Percentiles rank a stretch among this genome's conserved stretches.
phyloP scores from a whole-genome alignment of 2,113 vertebrate species.

The Odontesthes bonariensis region DNA sequence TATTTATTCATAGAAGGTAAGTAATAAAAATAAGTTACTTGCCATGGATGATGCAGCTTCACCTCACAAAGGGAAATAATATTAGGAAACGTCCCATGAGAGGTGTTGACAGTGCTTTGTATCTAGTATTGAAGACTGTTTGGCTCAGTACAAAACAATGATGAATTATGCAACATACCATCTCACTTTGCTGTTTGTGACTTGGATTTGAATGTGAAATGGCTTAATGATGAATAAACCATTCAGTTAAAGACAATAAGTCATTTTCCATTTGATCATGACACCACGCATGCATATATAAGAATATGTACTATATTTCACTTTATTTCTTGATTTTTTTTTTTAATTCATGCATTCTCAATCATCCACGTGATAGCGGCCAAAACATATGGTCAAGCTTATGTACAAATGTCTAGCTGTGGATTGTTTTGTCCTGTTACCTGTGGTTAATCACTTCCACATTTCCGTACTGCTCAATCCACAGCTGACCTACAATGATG shows the following conservation, averaged over 20 bases:
- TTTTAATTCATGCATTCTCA: no score
- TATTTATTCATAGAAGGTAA: no score
- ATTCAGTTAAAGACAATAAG: slow-evolving; percentile 2
- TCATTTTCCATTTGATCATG: not conserved
- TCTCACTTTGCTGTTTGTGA: not conserved
- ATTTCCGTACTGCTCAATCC: slow-evolving; percentile 98
- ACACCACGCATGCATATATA: not conserved
- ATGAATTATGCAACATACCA: slow-evolving; percentile 7
- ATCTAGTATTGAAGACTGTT: not conserved
- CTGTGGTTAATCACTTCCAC: slow-evolving; percentile 96
- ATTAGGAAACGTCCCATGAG: not conserved
- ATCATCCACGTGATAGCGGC: no score
- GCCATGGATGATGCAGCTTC: not conserved
- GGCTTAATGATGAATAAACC: not conserved
- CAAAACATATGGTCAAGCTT: not conserved
- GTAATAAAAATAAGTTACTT: not conserved
- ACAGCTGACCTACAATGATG: slow-evolving; percentile 98
- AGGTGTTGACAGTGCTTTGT: not conserved
- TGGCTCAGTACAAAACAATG: rapidly evolving
- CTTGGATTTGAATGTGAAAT: slow-evolving; percentile 5
- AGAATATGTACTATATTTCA: not conserved
- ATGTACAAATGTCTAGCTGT: not conserved
- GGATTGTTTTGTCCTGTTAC: slow-evolving; percentile 72
- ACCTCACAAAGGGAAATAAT: not conserved
- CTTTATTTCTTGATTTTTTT: not conserved